Conservation (phyloP, 2,888 invertebrate genomes). For the Polydrusus tereticollis region DNA sequence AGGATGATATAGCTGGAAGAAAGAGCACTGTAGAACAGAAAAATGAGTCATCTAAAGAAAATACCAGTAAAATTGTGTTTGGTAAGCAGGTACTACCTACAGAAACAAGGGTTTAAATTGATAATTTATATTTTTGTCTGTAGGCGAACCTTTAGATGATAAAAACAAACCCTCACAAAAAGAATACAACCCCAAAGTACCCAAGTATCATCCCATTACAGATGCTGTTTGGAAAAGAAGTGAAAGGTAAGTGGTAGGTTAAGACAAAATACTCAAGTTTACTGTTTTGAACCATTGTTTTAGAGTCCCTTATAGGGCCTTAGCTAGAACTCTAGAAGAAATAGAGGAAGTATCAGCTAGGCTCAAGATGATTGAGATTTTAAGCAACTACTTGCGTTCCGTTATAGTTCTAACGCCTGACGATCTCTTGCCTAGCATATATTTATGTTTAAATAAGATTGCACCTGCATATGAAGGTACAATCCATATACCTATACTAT, state of each 20-base stretch:
- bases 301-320: constrained; percentile 93
- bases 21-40: neutral
- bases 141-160: constrained; percentile 16
- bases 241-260: constrained; percentile 70
- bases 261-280: neutral
- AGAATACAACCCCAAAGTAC: constrained; percentile 78
- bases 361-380: constrained; percentile 90
- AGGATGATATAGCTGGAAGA: neutral
- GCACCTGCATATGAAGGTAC: constrained; percentile 95
- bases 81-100: no score
- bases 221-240: constrained; percentile 85
- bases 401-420: constrained; percentile 89
- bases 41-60: constrained; percentile 19
- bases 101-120: no score
- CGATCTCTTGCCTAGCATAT: constrained; percentile 92
- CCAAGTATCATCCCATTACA: constrained; percentile 84
- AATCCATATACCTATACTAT: no score
- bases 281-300: constrained; percentile 44
- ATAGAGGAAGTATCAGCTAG: constrained; percentile 90
- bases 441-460: constrained; percentile 94
- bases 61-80: constrained; percentile 38
- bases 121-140: no score
- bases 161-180: constrained; percentile 2
- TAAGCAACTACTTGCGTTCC: constrained; percentile 93
- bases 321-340: constrained; percentile 89